These are phyloP conservation scores for Coregonus suidteri DNA, from an alignment of 2,797 vertebrate species.

Conservation along the genomic window DNA sequence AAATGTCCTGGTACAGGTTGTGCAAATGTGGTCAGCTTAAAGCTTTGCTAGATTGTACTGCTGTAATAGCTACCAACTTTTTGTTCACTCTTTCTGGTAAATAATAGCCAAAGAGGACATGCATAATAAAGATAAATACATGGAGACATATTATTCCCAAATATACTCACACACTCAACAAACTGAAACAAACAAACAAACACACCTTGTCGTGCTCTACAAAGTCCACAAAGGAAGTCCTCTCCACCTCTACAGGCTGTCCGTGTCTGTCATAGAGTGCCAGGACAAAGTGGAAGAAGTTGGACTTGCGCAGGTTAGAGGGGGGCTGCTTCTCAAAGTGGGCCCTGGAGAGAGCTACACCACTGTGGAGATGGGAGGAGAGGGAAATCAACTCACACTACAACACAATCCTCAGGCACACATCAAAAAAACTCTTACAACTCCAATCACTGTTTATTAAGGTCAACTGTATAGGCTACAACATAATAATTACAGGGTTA, in stretches of 20 bases:
- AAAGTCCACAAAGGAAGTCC: constrained; percentile 95
- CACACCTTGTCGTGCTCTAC: constrained; percentile 94
- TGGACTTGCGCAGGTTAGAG: constrained; percentile 96
- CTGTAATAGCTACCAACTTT: not conserved
- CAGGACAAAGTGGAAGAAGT: constrained; percentile 99
- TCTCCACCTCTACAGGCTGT: constrained; percentile 97
- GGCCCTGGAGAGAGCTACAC: constrained; percentile 92
- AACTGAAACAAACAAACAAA: constrained; percentile 17
- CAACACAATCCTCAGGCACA: not conserved
- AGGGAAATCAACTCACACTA: constrained; percentile 20
- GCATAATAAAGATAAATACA: not conserved
- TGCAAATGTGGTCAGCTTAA: not conserved
- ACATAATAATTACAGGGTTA: not conserved
- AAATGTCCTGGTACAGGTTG: constrained; percentile 16
- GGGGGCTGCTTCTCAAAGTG: constrained; percentile 99
- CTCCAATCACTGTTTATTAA: not conserved
- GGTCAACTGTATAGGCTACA: not conserved
- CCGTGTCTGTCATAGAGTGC: constrained; percentile 96
- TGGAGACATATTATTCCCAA: not conserved
- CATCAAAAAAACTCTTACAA: not conserved
- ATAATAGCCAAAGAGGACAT: not conserved
- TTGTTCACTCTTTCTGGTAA: not conserved
- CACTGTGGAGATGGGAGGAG: constrained; percentile 72
- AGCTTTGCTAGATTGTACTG: not conserved
- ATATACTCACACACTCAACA: not conserved